Evolutionary conservation across 2,888 invertebrate species (phyloP), one percentile per base, ranked within the genome.

Genomic region (Drosophila colorata): DNA sequence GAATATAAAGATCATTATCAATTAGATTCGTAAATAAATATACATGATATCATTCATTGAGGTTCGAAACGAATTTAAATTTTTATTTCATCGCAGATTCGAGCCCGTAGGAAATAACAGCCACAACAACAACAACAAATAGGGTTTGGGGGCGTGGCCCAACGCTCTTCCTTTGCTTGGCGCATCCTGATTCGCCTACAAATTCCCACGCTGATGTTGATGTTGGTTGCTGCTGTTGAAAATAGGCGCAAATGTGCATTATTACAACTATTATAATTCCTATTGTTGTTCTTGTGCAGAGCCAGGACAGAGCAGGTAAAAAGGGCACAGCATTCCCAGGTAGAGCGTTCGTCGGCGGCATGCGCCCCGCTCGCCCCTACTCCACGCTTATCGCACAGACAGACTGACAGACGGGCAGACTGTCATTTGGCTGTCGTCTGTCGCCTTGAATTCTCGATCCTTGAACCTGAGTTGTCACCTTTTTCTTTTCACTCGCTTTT

Each of bases 171-270:
- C 76, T 73, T 41, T 35, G 28, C 31, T 31, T 47, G 16, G 28
- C 46, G 37, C 59, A 41, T 65, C 66, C 59, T 55, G 58, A 40
- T 23, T 37, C 31, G 65, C 44, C 44, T 23, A 31, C 28, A 13
- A 55, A 60, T 76, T 76, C 76, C 60, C 78, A 76, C 78, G 75
- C 25, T 40, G 41, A 41, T 16, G 37, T 25, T 33, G 9, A n/a
- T n/a, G 49, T 6, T 28, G 25, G 53, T 7, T 43, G 60, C 23
- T 48, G 20, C 58, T 33, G 46, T 46, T 35, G 33, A 28, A 25
- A 38, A 44, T 37, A 52, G 58, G 77, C 69, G 73, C 69, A 37
- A 69, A 64, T 18, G 9, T 47, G 28, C 28, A 28, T 9, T 28
- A 28, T 28, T 28, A 37, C 23, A 77, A 57, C 52, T 35, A 14